Percentiles rank a stretch among this genome's conserved stretches.
phyloP scores from a whole-genome alignment of 2,888 invertebrate genomes.

The Boloria euphrosyne region DNA sequence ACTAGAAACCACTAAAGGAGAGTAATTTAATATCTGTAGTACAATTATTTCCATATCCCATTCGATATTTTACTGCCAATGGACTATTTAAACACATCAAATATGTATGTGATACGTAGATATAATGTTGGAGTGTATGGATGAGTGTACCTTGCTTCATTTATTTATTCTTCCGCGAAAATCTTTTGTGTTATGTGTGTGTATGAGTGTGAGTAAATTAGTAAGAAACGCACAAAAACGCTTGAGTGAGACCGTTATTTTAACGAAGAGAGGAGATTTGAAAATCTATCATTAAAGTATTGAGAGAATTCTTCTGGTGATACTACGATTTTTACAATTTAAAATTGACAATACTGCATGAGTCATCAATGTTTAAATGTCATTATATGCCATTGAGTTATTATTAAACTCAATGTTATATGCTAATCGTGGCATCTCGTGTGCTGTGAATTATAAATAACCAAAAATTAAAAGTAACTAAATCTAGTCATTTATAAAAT shows the following conservation, averaged over 20 bases:
- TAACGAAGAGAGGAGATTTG: too few species aligned
- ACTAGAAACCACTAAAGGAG: slow-evolving; percentile 36
- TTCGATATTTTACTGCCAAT: slow-evolving; percentile 57
- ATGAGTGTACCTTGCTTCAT: slow-evolving; percentile 16
- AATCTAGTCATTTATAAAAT: too few species aligned
- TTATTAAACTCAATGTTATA: too few species aligned
- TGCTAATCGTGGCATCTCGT: too few species aligned
- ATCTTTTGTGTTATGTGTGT: slow-evolving; percentile 2
- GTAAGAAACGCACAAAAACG: slow-evolving; percentile 17
- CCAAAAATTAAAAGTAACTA: too few species aligned
- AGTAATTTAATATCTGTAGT: slow-evolving; percentile 63
- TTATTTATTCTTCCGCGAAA: slow-evolving; percentile 7
- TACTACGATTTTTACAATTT: too few species aligned
- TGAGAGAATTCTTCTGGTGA: too few species aligned
- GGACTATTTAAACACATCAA: slow-evolving; percentile 43
- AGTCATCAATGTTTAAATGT: too few species aligned
- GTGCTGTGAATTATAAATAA: too few species aligned
- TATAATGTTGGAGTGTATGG: slow-evolving; percentile 27
- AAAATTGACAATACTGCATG: too few species aligned
- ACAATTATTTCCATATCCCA: slow-evolving; percentile 74
- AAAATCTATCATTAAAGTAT: too few species aligned
- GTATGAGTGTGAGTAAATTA: background rate
- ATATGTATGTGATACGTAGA: slow-evolving; percentile 46
- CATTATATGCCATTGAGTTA: too few species aligned
- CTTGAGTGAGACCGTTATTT: background rate